Percentiles rank a stretch among this genome's conserved stretches.
These are phyloP conservation scores for Scomber colias DNA, from an alignment of 2,113 vertebrate species.

Conservation along the genomic window DNA sequence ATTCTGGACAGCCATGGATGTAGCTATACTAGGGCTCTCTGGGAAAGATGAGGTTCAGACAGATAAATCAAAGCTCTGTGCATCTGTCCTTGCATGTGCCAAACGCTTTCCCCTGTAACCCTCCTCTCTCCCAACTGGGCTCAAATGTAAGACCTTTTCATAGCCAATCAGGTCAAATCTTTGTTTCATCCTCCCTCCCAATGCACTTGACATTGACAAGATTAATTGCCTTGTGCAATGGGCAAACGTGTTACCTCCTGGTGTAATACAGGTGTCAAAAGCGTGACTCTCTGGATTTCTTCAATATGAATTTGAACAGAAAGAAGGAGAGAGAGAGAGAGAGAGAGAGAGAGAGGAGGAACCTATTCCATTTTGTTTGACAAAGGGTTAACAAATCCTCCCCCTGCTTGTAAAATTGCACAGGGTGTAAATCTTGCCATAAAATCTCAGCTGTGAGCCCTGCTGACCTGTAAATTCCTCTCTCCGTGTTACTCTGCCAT, in stretches of 20 bases:
- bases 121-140: slow-evolving; percentile 70
- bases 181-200: slow-evolving; percentile 81
- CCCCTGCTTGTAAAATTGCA: slow-evolving; percentile 74
- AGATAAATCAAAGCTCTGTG: slow-evolving; percentile 84
- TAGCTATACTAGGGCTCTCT: slow-evolving; percentile 63
- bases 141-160: slow-evolving; percentile 79
- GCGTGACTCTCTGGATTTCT: slow-evolving; percentile 53
- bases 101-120: slow-evolving; percentile 71
- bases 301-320: slow-evolving; percentile 50
- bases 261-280: slow-evolving; percentile 81
- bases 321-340: too few species aligned
- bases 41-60: slow-evolving; percentile 77
- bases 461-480: slow-evolving; percentile 80
- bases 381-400: slow-evolving; percentile 75
- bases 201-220: slow-evolving; percentile 83
- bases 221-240: slow-evolving; percentile 81
- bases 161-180: slow-evolving; percentile 82
- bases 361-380: slow-evolving; percentile 38
- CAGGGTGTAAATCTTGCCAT: slow-evolving; percentile 80
- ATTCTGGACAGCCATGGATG: slow-evolving; percentile 79
- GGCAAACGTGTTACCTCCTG: slow-evolving; percentile 76
- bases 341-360: slow-evolving; percentile 43
- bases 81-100: slow-evolving; percentile 80
- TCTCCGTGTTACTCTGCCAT: slow-evolving; percentile 64
- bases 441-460: slow-evolving; percentile 84